These are phyloP conservation scores for Schlechtendalia chinensis DNA, from an alignment of 1,140 invertebrate genomes.

Conservation along the genomic window DNA sequence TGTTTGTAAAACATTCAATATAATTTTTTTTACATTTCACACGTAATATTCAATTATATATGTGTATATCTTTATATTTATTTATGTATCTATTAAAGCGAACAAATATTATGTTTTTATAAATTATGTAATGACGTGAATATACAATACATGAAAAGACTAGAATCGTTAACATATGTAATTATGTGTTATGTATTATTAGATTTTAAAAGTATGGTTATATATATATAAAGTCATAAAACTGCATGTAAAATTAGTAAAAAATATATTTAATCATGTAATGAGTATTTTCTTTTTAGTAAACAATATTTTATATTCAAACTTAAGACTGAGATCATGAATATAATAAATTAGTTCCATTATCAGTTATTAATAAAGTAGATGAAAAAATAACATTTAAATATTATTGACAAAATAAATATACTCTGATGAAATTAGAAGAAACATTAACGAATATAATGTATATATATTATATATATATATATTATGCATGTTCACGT, in stretches of 20 bases:
- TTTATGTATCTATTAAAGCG: neutral
- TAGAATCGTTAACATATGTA: neutral
- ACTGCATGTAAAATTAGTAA: neutral
- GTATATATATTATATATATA: neutral
- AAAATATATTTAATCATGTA: slow-evolving; percentile 6
- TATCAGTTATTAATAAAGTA: slow-evolving; percentile 15
- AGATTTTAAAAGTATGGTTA: neutral
- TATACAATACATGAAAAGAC: neutral
- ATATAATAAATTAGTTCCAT: slow-evolving; percentile 28
- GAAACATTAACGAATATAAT: slow-evolving; percentile 16
- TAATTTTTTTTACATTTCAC: neutral
- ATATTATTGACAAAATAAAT: slow-evolving; percentile 40
- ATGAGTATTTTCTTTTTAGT: slow-evolving; percentile 7
- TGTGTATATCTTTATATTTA: no score
- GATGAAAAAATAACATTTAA: slow-evolving; percentile 38
- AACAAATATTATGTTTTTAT: neutral
- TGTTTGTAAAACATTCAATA: neutral
- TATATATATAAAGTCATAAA: slow-evolving; percentile 24
- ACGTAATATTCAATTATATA: no score
- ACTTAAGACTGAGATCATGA: slow-evolving; percentile 37
- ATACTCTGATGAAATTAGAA: slow-evolving; percentile 22
- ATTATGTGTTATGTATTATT: neutral
- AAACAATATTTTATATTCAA: slow-evolving; percentile 6
- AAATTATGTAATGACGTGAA: neutral
- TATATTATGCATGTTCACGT: neutral